phyloP scores from a whole-genome alignment of 2,113 vertebrate species.

The Vulpes ferrilata region DNA sequence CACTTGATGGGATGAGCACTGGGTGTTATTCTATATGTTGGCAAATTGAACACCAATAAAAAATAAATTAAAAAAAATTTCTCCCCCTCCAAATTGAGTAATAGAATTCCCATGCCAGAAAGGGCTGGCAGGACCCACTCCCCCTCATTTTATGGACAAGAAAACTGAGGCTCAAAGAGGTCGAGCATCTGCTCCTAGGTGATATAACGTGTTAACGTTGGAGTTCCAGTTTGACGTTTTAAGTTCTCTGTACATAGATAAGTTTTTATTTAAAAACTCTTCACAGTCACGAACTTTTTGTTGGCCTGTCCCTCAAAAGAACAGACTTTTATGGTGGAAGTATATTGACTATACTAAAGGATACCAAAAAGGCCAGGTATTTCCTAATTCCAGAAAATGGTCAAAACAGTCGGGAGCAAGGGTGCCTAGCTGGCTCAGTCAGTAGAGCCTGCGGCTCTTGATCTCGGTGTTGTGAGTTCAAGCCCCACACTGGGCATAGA shows the following conservation, averaged over 20 bases:
- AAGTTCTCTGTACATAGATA: background rate
- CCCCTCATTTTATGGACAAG: slow-evolving; percentile 12
- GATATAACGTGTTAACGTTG: background rate
- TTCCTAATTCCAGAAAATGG: slow-evolving; percentile 44
- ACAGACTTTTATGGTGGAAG: slow-evolving; percentile 12
- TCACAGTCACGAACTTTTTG: slow-evolving; percentile 12
- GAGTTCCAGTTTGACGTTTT: slow-evolving; percentile 34
- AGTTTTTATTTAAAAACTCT: slow-evolving; percentile 26
- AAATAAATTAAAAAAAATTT: background rate
- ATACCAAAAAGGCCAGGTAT: background rate
- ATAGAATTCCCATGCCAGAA: background rate
- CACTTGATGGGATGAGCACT: no score
- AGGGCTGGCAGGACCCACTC: background rate
- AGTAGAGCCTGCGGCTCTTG: background rate
- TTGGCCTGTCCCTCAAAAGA: background rate
- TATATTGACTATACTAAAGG: background rate
- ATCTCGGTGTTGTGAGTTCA: background rate
- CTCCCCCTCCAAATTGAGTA: background rate
- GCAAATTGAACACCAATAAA: no score
- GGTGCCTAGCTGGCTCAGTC: background rate
- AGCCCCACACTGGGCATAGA: background rate
- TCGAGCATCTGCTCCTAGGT: background rate
- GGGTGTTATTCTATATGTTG: no score
- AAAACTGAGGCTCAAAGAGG: slow-evolving; percentile 10
- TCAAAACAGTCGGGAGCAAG: background rate